Evolutionary conservation across 2,797 vertebrate species (phyloP).

Genomic region (Melanogrammus aeglefinus): DNA sequence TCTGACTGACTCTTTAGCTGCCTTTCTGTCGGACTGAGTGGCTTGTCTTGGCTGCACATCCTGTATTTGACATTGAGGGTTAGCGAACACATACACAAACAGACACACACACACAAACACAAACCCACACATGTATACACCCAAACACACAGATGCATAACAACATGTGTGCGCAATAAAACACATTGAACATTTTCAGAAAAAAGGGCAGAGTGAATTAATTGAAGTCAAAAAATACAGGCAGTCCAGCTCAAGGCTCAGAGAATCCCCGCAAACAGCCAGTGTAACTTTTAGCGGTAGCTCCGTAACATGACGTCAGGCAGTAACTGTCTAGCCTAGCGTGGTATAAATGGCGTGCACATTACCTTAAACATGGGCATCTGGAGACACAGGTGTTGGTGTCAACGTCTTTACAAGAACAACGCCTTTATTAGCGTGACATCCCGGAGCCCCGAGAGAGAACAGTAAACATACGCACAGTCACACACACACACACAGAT

Average conservation of each 20-base stretch:
- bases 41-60: neutral
- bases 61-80: neutral
- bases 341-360: neutral
- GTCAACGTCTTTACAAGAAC: conserved; percentile 13
- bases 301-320: neutral
- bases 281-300: too few relatives aligned
- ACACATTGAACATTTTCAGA: too few relatives aligned
- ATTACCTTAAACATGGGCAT: conserved; percentile 74
- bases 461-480: conserved; percentile 23
- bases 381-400: conserved; percentile 36
- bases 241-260: too few relatives aligned
- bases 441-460: conserved; percentile 29
- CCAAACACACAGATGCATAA: neutral
- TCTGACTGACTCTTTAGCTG: neutral
- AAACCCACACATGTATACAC: conserved; percentile 5
- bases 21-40: neutral
- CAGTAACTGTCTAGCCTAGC: neutral
- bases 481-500: conserved; percentile 19
- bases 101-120: conserved; percentile 7
- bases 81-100: neutral
- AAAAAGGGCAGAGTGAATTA: too few relatives aligned
- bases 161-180: neutral
- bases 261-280: too few relatives aligned
- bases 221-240: too few relatives aligned
- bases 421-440: conserved; percentile 38